Conservation (phyloP, 2,888 invertebrate genomes). For the Macrophya alboannulata region DNA sequence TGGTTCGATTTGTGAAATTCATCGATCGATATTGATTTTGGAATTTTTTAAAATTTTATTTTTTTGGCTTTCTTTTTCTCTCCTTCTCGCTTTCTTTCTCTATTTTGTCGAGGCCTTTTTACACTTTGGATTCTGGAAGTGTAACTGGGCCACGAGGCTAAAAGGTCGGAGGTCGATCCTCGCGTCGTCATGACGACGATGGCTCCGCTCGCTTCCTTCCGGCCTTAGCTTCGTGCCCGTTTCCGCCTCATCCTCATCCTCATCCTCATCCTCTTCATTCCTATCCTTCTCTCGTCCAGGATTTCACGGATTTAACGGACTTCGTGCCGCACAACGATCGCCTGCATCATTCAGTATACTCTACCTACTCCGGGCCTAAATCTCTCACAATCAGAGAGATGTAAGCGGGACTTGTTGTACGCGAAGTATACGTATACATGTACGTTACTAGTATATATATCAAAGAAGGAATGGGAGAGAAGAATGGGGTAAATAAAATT, state of each 20-base stretch:
- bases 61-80: background rate
- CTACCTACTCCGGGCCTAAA: background rate
- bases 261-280: constrained; percentile 6
- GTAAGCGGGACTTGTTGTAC: background rate
- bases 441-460: too few species aligned
- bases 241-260: background rate
- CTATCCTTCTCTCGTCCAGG: background rate
- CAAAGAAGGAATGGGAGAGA: background rate
- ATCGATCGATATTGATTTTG: background rate
- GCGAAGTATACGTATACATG: background rate
- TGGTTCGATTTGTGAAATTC: background rate
- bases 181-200: constrained; percentile 53
- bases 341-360: constrained; percentile 8
- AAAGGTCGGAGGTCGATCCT: constrained; percentile 55
- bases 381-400: constrained; percentile 26
- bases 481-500: background rate
- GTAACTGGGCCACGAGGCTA: constrained; percentile 50
- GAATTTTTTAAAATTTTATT: background rate
- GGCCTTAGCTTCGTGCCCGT: constrained; percentile 33
- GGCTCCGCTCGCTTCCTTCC: constrained; percentile 53
- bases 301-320: constrained; percentile 44
- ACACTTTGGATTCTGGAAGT: constrained; percentile 36
- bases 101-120: constrained; percentile 25
- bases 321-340: constrained; percentile 18
- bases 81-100: background rate